A percentile compares a stretch with the other conserved stretches of the same genome.
These are phyloP conservation scores for Mechanitis mazaeus DNA, from an alignment of 2,888 invertebrate genomes.

Conservation along the genomic window DNA sequence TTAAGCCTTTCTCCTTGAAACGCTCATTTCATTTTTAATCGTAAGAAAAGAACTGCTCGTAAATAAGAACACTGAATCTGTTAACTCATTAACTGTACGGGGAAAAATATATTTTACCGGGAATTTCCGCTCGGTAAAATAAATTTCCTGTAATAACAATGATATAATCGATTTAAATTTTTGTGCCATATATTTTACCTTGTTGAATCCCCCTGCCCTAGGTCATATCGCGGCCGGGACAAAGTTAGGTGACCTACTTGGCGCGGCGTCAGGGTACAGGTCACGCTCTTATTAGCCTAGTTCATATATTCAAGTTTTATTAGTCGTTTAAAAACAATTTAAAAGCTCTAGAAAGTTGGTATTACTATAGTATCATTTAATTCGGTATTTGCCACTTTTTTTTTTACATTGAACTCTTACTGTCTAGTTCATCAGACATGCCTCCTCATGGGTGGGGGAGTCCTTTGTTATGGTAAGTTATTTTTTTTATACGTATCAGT, in stretches of 20 bases:
- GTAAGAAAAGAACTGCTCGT: slow-evolving; percentile 24
- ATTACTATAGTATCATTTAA: too few relatives aligned
- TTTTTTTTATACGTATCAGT: too few relatives aligned
- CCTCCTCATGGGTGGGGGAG: too few relatives aligned
- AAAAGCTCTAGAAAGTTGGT: too few relatives aligned
- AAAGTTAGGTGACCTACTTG: slow-evolving; percentile 61
- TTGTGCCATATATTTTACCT: slow-evolving; percentile 4
- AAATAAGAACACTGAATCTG: slow-evolving; percentile 9
- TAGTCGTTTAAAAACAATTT: background rate
- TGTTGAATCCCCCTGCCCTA: slow-evolving; percentile 22
- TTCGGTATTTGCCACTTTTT: too few relatives aligned
- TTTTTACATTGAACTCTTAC: too few relatives aligned
- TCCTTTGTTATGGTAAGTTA: too few relatives aligned
- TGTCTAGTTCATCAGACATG: background rate
- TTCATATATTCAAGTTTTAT: background rate
- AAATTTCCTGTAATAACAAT: slow-evolving; percentile 8
- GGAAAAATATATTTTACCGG: slow-evolving; percentile 14
- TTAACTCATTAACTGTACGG: slow-evolving; percentile 16
- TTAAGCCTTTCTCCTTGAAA: slow-evolving; percentile 39
- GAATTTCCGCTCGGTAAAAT: slow-evolving; percentile 8
- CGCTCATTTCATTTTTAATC: slow-evolving; percentile 25
- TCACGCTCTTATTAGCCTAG: slow-evolving; percentile 36
- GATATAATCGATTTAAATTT: background rate
- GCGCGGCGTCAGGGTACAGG: slow-evolving; percentile 39
- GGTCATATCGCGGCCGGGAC: slow-evolving; percentile 53